Conservation (phyloP, 2,113 vertebrate genomes). For the Oenanthe oenanthe region DNA sequence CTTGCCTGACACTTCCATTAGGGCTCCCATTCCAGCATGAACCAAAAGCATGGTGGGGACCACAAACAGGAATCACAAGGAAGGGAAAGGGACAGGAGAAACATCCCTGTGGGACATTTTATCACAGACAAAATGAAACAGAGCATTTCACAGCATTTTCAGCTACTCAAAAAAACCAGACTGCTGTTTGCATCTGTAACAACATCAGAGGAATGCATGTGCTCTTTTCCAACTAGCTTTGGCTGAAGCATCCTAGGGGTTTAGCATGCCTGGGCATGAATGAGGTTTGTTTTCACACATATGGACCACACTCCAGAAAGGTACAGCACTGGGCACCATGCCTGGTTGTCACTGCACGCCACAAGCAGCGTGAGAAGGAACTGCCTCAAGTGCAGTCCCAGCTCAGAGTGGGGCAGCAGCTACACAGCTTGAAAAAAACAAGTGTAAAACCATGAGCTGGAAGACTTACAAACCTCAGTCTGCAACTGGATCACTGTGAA, state of each 20-base stretch:
- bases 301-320: neutral
- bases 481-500: neutral
- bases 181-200: neutral
- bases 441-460: neutral
- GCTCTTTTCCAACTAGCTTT: neutral
- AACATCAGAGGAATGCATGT: neutral
- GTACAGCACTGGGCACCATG: neutral
- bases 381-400: neutral
- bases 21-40: neutral
- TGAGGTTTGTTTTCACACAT: neutral
- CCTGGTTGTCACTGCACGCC: neutral
- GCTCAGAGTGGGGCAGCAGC: neutral
- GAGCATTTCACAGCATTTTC: neutral
- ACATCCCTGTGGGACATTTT: neutral
- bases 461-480: neutral
- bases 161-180: neutral
- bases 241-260: neutral
- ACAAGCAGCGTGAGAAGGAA: neutral
- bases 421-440: neutral
- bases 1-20: neutral
- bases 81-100: neutral
- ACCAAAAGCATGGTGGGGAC: neutral
- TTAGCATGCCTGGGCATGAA: neutral
- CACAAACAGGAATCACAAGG: neutral
- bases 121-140: neutral